phyloP scores from a whole-genome alignment of 1,140 invertebrate species.

The Heliconius himera region DNA sequence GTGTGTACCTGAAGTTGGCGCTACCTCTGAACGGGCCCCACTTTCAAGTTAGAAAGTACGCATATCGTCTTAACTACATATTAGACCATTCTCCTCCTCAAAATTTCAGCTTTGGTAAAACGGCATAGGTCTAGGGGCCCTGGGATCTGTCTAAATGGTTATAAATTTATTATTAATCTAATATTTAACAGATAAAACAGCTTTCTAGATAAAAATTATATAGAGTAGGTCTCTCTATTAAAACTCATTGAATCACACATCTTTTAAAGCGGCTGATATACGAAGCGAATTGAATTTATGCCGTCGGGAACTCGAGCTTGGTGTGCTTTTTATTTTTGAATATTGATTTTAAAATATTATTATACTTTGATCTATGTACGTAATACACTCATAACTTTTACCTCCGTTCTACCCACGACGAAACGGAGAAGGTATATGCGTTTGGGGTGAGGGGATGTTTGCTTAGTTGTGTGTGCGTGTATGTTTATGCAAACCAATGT shows the following conservation, averaged over 20 bases:
- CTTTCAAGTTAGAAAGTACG: too few relatives aligned
- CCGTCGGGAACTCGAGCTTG: constrained; percentile 49
- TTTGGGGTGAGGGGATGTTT: too few relatives aligned
- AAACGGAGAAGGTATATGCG: too few relatives aligned
- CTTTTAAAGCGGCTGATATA: constrained; percentile 50
- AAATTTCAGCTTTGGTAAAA: too few relatives aligned
- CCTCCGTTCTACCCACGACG: too few relatives aligned
- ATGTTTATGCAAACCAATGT: too few relatives aligned
- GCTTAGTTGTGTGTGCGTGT: too few relatives aligned
- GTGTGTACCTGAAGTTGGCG: too few relatives aligned
- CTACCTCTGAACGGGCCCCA: too few relatives aligned
- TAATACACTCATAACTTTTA: neutral
- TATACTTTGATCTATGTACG: neutral
- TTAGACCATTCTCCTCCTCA: too few relatives aligned
- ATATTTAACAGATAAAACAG: neutral
- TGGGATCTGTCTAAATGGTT: neutral
- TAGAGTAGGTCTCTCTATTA: neutral
- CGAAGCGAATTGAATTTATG: constrained; percentile 57
- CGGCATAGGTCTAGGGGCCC: too few relatives aligned
- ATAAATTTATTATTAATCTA: neutral
- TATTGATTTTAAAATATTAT: neutral
- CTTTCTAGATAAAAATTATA: neutral
- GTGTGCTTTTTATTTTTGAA: constrained; percentile 58
- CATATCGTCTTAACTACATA: too few relatives aligned
- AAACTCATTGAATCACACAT: neutral